Base-by-base conservation (phyloP, 2,113 vertebrate species). In the Columba janthina region DNA sequence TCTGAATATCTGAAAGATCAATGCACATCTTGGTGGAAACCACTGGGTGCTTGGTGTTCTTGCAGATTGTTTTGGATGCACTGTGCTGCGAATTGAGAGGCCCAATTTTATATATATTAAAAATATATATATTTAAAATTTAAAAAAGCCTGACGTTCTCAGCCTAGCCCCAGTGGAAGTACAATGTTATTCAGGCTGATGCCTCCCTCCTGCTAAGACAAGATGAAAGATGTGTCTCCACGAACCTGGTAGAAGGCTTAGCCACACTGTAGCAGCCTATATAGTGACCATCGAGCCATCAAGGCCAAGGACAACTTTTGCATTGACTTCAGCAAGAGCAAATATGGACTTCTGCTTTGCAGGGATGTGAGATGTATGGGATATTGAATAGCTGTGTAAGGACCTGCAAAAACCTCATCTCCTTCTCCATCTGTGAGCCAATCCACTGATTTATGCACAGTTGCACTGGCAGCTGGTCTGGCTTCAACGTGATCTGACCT, bases 401-500 rank as follows among this genome's bases (percentile, higher is more conserved):
- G 54, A 88, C 66, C 64, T 83, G 71, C 65, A 70, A 56, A 94
- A 93, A 28, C 38, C 74, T 85, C 87, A 69, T 12, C 50, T 82
- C 19, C 14, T 87, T 58, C 74, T 81, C 50, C 54, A 26, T 29
- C 56, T 85, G 56, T 51, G 81, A 93, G 78, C 67, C 71, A 95
- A 42, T 58, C 42, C 74, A 36, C 78, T 88, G 91, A 85, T 93
- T 93, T 95, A 93, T 89, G 85, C 81, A 54, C 29, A 70, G 78
- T 95, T 88, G 50, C 36, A n/a, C 90, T 85, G 81, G 85, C 94
- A 95, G 82, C 75, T 91, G 88, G 46, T 76, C 74, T 93, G 91
- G 56, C 81, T 94, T 88, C 82, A 73, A 87, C 78, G 71, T 3
- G 0, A 46, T 94, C 75, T 90, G 90, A 92, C 85, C 82, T 95